Conservation (phyloP, 2,797 vertebrate genomes). For the Cichlasoma orientale region DNA sequence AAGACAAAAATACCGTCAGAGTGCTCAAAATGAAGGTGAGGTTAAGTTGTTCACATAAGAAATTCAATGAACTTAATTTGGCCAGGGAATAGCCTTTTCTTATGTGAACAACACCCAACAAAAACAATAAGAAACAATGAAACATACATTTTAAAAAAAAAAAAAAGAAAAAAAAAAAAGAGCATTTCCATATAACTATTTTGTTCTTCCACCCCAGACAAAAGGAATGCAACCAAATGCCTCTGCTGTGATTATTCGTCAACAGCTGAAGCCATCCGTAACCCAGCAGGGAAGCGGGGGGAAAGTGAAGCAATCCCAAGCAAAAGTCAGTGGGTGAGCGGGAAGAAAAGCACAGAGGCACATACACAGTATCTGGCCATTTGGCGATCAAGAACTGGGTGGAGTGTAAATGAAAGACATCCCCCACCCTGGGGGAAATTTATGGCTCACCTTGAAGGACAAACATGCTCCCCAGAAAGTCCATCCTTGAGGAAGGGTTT, state of each 20-base stretch:
- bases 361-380: conserved; percentile 80
- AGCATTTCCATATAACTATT: conserved; percentile 61
- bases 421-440: conserved; percentile 57
- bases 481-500: conserved; percentile 70
- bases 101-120: conserved; percentile 37
- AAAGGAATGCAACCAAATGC: conserved; percentile 80
- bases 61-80: conserved; percentile 42
- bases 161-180: conserved; percentile 9
- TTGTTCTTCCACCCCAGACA: conserved; percentile 67
- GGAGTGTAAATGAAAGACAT: conserved; percentile 66
- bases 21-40: neutral
- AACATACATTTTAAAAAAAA: neutral
- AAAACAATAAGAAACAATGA: conserved; percentile 47
- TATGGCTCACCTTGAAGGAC: conserved; percentile 71
- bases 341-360: conserved; percentile 36
- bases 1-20: neutral
- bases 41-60: neutral
- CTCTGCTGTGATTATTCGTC: conserved; percentile 73
- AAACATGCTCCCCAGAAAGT: conserved; percentile 74
- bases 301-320: conserved; percentile 65
- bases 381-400: conserved; percentile 75
- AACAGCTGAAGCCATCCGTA: conserved; percentile 82
- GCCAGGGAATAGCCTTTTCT: conserved; percentile 53
- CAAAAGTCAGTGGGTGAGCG: conserved; percentile 49
- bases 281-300: conserved; percentile 71